Evolutionary conservation across 2,888 invertebrate species (phyloP).

Genomic region (Eupithecia insigniata): DNA sequence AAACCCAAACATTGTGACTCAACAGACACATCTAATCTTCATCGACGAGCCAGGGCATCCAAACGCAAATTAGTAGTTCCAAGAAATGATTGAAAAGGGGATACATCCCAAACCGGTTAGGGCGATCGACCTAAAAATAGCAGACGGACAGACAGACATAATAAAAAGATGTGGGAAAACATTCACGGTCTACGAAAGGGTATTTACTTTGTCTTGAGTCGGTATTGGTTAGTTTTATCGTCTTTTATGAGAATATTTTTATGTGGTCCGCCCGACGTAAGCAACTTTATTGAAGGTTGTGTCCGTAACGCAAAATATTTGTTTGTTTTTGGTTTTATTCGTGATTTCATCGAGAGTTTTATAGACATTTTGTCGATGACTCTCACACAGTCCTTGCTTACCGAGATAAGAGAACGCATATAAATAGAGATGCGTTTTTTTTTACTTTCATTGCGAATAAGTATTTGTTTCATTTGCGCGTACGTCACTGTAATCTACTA

Average conservation of each 20-base stretch:
- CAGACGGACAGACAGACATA: slow-evolving; percentile 56
- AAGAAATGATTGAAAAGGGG: slow-evolving; percentile 42
- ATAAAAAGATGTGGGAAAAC: slow-evolving; percentile 60
- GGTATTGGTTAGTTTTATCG: slow-evolving; percentile 2
- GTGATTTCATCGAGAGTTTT: not conserved
- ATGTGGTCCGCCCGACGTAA: not conserved
- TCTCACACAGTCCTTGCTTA: too few relatives aligned
- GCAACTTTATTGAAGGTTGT: not conserved
- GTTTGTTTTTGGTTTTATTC: not conserved
- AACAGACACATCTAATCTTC: slow-evolving; percentile 9
- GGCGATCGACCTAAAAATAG: slow-evolving; percentile 54
- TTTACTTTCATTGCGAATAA: not conserved
- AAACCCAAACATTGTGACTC: slow-evolving; percentile 11
- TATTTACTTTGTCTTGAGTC: slow-evolving; percentile 51
- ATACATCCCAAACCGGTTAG: slow-evolving; percentile 52
- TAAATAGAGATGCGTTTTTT: not conserved
- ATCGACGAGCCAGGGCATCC: slow-evolving; percentile 23
- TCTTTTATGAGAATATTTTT: slow-evolving; percentile 4
- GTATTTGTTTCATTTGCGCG: not conserved
- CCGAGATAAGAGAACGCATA: too few relatives aligned
- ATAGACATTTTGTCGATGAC: too few relatives aligned
- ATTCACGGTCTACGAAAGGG: slow-evolving; percentile 50
- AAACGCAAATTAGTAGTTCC: slow-evolving; percentile 42
- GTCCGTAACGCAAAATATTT: not conserved
- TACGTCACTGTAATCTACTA: too few relatives aligned